Evolutionary conservation across 2,113 vertebrate genomes (phyloP).

Genomic region (Ranitomeya imitator): DNA sequence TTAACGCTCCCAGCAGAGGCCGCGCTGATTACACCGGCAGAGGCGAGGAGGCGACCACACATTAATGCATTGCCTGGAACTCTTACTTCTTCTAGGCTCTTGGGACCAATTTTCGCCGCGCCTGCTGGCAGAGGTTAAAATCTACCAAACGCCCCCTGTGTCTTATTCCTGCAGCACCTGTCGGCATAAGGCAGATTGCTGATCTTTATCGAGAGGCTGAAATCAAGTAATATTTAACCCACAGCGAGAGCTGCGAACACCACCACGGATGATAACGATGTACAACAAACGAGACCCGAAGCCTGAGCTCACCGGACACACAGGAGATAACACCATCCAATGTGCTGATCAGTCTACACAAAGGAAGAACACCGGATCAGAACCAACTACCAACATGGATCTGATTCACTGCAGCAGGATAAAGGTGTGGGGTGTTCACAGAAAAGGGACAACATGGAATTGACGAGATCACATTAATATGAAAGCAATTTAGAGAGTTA

Average conservation of each 20-base stretch:
- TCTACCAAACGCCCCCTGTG: background rate
- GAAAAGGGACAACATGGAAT: no score
- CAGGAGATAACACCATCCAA: background rate
- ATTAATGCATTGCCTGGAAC: background rate
- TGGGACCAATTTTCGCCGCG: background rate
- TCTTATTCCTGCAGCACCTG: background rate
- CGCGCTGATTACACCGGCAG: background rate
- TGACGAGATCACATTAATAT: no score
- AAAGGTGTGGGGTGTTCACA: no score
- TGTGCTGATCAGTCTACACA: background rate
- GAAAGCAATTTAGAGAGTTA: no score
- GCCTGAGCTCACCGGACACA: background rate
- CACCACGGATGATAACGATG: background rate
- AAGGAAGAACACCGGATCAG: no score
- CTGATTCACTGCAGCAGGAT: no score
- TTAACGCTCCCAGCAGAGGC: background rate
- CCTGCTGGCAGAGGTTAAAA: slow-evolving; percentile 7
- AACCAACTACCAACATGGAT: no score
- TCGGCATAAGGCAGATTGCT: background rate
- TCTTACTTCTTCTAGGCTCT: background rate
- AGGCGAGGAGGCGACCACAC: background rate
- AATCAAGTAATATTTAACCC: background rate
- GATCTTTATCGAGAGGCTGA: background rate
- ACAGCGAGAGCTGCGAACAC: background rate
- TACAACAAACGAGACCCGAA: background rate